Base-by-base conservation (phyloP, 1,140 invertebrate species). In the Trissolcus basalis region DNA sequence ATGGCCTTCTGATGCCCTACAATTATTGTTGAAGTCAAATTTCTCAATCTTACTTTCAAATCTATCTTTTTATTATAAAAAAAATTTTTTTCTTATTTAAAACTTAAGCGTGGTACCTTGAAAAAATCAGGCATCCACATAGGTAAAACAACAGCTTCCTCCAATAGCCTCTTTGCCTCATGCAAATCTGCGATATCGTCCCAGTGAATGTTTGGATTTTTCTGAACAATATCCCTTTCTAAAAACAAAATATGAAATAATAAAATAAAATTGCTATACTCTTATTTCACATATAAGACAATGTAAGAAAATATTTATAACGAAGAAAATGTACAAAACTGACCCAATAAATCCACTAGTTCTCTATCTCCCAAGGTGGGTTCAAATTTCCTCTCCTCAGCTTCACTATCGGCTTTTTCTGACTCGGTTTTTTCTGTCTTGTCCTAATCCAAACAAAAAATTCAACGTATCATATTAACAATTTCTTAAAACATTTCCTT, bases 51-150 rank as follows among this genome's bases (percentile, higher is more conserved):
- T n/a, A n/a, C n/a, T n/a, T n/a, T n/a, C n/a, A n/a, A n/a, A n/a
- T n/a, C n/a, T n/a, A n/a, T n/a, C n/a, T n/a, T n/a, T n/a, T n/a
- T n/a, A n/a, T n/a, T n/a, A n/a, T n/a, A n/a, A n/a, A n/a, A n/a
- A n/a, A n/a, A n/a, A n/a, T n/a, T n/a, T n/a, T n/a, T n/a, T n/a
- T n/a, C n/a, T n/a, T n/a, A 35, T 59, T 48, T 59, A 36, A 19
- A 35, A 32, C 47, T 16, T 41, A 54, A 54, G 11, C 41, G 13
- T 53, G 4, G 43, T 87, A 94, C 94, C 89, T 96, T 98, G 86
- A 99, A 99, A 88, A 97, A 99, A 83, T 99, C 96, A 4, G 98
- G 98, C 93, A 99, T 98, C 91, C 96, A 94, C 92, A 99, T 96
- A 7, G 98, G 98, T 79, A 99, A 89, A 12, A 99, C 97, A 13